Percentiles rank a stretch among this genome's conserved stretches.
Conservation (phyloP, 2,113 vertebrate species). For the Bostrychus sinensis region DNA sequence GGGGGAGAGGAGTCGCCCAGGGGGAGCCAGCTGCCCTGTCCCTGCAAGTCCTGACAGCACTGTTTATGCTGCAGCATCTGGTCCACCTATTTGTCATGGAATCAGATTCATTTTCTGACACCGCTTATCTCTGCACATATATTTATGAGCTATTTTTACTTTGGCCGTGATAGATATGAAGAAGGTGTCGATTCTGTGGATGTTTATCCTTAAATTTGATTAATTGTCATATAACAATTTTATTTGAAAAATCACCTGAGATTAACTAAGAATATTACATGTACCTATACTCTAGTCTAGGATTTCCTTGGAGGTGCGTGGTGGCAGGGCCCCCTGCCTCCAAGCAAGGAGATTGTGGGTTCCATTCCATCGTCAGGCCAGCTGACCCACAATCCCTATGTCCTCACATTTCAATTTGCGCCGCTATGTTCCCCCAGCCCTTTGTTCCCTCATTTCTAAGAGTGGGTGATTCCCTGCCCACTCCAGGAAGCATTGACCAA, state of each 20-base stretch:
- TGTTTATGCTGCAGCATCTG: constrained; percentile 42
- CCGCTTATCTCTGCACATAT: background rate
- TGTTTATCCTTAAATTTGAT: background rate
- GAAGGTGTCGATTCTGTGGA: background rate
- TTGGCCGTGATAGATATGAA: background rate
- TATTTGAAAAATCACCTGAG: background rate
- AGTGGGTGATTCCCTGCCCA: too few relatives aligned
- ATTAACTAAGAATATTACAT: too few relatives aligned
- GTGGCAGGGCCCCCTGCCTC: too few relatives aligned
- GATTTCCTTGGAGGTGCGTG: too few relatives aligned
- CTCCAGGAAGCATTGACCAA: too few relatives aligned
- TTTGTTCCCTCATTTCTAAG: too few relatives aligned
- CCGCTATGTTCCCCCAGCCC: too few relatives aligned
- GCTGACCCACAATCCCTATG: too few relatives aligned
- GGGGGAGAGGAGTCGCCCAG: constrained; percentile 37
- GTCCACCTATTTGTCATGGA: constrained; percentile 39
- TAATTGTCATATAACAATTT: background rate
- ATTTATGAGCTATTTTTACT: background rate
- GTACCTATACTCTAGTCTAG: too few relatives aligned
- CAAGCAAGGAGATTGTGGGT: too few relatives aligned
- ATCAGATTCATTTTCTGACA: constrained; percentile 10
- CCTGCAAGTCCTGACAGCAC: constrained; percentile 59
- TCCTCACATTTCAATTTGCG: too few relatives aligned
- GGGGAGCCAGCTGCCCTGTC: constrained; percentile 68
- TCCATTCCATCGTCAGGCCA: too few relatives aligned